Conservation (phyloP, 2,113 vertebrate genomes). For the Boleophthalmus pectinirostris region DNA sequence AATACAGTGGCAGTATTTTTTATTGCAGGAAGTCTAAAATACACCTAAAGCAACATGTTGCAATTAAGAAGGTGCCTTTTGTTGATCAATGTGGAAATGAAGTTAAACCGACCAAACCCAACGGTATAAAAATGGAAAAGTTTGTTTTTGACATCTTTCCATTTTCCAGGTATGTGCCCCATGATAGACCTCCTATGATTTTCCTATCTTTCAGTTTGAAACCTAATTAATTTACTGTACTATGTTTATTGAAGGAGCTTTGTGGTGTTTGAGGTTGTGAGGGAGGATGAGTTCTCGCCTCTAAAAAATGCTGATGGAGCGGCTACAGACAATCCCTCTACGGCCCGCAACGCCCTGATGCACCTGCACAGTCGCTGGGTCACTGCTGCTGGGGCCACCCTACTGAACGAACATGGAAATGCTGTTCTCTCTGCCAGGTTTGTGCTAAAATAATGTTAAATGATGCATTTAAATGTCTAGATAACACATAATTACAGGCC, state of each 20-base stretch:
- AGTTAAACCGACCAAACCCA: constrained; percentile 85
- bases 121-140: constrained; percentile 98
- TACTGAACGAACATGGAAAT: constrained; percentile 72
- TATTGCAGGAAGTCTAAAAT: constrained; percentile 76
- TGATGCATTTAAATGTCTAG: neutral
- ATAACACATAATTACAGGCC: neutral
- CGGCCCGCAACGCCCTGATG: constrained; percentile 80
- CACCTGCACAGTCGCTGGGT: constrained; percentile 90
- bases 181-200: neutral
- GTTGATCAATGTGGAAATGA: constrained; percentile 84
- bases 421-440: constrained; percentile 65
- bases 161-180: constrained; percentile 83
- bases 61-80: constrained; percentile 90
- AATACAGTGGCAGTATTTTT: neutral
- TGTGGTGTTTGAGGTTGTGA: constrained; percentile 86
- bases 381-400: constrained; percentile 77
- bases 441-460: neutral
- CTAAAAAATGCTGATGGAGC: constrained; percentile 87
- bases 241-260: constrained; percentile 80
- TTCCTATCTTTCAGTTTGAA: neutral
- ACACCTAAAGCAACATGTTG: constrained; percentile 84
- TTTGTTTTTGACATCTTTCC: constrained; percentile 97
- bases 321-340: constrained; percentile 80
- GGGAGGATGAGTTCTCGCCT: constrained; percentile 92
- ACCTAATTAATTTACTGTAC: neutral